Base-by-base conservation (phyloP, 1,140 invertebrate species). In the Drosophila willistoni region DNA sequence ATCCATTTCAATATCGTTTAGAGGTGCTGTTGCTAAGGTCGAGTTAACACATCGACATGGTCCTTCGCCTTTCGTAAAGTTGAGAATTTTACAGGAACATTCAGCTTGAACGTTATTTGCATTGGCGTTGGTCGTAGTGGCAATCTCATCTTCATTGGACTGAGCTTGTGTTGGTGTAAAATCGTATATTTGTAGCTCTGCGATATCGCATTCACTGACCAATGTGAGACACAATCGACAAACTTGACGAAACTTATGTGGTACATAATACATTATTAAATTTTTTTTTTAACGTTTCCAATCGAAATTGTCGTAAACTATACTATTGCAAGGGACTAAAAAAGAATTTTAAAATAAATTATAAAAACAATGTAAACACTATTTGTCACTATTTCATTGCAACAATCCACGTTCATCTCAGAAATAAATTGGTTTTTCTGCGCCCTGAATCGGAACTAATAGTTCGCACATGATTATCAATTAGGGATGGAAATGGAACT, bases 191-290 rank as follows among this genome's bases (percentile, higher is more conserved):
- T 92, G 92, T 68, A 92, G 73, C 75, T 92, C 86, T 69, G 78
- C 63, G 66, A 91, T 79, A 79, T 92, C 90, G 79, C 72, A 75
- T 74, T 91, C 90, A 75, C 78, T 86, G 70, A 91, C 90, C 81
- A 91, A 79, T 77, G 87, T 90, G 80, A 90, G 77, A 60, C 93
- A 94, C 91, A 94, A 92, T 87, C 93, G 92, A 92, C 93, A 93
- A 91, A 93, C 91, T 91, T 93, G 93, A 91, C 93, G 93, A 92
- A 93, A 93, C 90, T 93, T 93, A 89, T 92, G 90, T 93, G 93
- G 93, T 93, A 93, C 93, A 93, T 93, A 93, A 93, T 92, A 93
- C 93, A 93, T 93, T 91, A 92, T 93, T 92, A 87, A 44, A 66
- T 71, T 64, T 65, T 77, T 67, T 47, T 73, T 71, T 69, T 39